Evolutionary conservation across 2,888 invertebrate genomes (phyloP), one percentile per base, ranked within the genome.

Genomic region (Stictocephala bisonia): DNA sequence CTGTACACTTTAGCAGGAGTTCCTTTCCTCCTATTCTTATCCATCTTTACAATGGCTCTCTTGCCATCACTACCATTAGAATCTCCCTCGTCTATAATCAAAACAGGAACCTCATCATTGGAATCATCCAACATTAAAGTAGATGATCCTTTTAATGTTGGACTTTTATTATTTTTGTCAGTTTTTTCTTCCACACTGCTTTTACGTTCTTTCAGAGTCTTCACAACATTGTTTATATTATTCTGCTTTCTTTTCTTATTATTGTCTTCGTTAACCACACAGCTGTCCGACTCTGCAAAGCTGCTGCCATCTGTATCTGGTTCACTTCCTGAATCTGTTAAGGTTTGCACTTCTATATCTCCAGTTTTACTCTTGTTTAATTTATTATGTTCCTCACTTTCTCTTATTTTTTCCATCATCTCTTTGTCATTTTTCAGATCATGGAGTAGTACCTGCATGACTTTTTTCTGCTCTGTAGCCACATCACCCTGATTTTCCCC

Each of bases 1-100:
- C 53, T 73, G 15, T 41, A 53, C 13, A 73, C 64, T 53, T 73
- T 70, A 4, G 64, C 69, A 15, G 73, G 73, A n/a, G 41, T 70
- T 2, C 73, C 64, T 53, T 73, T 73, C 9, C 73, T 27, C 0
- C 73, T 50, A 27, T 35, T 73, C 26, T 51, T 66, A 48, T 64
- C 51, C n/a, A 31, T 31, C 27, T 72, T 72, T 26, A 20, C 20
- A 7, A 44, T 18, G 3, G 29, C 15, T n/a, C 22, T 41, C 2
- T 26, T 20, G 18, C n/a, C 41, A 26, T 48, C 50, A 31, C 35
- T 31, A 22, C n/a, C 44, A 41, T 44, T 71, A 6, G 44, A 56
- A n/a, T 71, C 58, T 11, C 58, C 58, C 44, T 71, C 70, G 22
- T 64, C 64, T 9, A 64, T 64, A 26, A 64, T 44, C 27, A 64